These are phyloP conservation scores for Drosophila cardini DNA, from an alignment of 1,140 invertebrate genomes.

Conservation along the genomic window DNA sequence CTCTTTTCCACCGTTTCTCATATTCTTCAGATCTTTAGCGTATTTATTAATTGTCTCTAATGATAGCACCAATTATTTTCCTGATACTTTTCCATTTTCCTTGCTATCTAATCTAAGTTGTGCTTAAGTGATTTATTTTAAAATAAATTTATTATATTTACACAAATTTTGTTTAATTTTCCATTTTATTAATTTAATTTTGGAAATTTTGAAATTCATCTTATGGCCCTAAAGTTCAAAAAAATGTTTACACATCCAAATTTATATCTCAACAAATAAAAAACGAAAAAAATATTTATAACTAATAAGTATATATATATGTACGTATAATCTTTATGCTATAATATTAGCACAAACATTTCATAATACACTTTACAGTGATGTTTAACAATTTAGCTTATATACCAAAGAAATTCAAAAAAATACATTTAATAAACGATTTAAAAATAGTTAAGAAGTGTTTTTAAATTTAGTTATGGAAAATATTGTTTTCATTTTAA, in stretches of 20 bases:
- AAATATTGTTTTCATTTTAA: too few species aligned
- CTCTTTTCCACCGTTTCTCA: constrained; percentile 4
- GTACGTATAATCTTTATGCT: constrained; percentile 37
- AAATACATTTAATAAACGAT: constrained; percentile 19
- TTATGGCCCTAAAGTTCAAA: constrained; percentile 62
- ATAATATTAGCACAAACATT: constrained; percentile 51
- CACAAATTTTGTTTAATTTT: constrained; percentile 47
- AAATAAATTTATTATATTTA: constrained; percentile 30
- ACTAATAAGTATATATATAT: constrained; percentile 24
- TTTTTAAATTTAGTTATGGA: constrained; percentile 15
- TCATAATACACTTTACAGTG: constrained; percentile 71
- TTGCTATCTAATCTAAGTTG: constrained; percentile 71
- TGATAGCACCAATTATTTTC: constrained; percentile 64
- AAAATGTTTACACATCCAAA: constrained; percentile 50
- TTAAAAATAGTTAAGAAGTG: constrained; percentile 32
- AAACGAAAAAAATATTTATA: constrained; percentile 24
- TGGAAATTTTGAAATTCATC: constrained; percentile 2
- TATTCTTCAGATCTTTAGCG: constrained; percentile 38
- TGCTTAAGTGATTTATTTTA: constrained; percentile 67
- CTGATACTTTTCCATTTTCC: constrained; percentile 27
- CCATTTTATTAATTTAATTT: constrained; percentile 15
- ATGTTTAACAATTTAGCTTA: constrained; percentile 41
- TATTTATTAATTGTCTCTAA: constrained; percentile 49
- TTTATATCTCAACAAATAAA: constrained; percentile 43
- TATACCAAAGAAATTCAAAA: constrained; percentile 52